A percentile compares a stretch with the other conserved stretches of the same genome.
Conservation (phyloP, 2,113 vertebrate species). For the human (Homo sapiens) region GRCh38 chr4:27832001-27832500, state of each 20-base stretch:
- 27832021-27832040: slow-evolving; percentile 34
- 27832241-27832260: slow-evolving; percentile 58
- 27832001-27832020: background rate
- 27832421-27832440: background rate
- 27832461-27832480: background rate
- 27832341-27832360: slow-evolving; percentile 33
- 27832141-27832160: background rate
- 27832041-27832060: background rate
- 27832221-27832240: background rate
- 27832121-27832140: background rate
- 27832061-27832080: background rate
- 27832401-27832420: background rate
- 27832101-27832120: background rate
- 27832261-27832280: background rate
- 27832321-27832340: background rate
- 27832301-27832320: background rate
- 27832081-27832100: background rate
- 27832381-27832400: background rate
- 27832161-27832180: background rate
- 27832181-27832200: background rate
- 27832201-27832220: slow-evolving; percentile 57
- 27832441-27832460: background rate
- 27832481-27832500: background rate
- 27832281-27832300: slow-evolving; percentile 8
- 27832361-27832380: background rate